Evolutionary conservation across 2,888 invertebrate genomes (phyloP).

Genomic region (Trilocha varians): DNA sequence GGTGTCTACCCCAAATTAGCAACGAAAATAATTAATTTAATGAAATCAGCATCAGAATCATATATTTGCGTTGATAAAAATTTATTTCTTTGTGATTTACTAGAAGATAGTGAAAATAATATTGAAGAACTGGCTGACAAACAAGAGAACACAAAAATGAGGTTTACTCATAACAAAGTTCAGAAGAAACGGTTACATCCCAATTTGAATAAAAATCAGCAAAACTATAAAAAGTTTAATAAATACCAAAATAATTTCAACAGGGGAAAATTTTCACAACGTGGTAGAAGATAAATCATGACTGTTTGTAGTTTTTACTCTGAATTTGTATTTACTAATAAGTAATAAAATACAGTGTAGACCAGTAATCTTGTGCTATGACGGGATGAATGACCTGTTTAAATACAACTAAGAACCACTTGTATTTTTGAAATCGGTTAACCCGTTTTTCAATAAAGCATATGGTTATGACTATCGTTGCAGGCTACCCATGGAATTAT

Average conservation of each 20-base stretch:
- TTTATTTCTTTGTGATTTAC: conserved; percentile 20
- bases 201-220: not conserved
- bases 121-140: not conserved
- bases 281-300: not conserved
- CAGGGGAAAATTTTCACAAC: not conserved
- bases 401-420: too few relatives aligned
- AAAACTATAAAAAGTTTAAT: too few relatives aligned
- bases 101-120: not conserved
- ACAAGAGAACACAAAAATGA: not conserved
- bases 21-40: conserved; percentile 15
- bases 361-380: too few relatives aligned
- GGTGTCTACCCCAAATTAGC: conserved; percentile 26
- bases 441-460: too few relatives aligned
- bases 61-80: conserved; percentile 18
- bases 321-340: too few relatives aligned
- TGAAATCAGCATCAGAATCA: conserved; percentile 22
- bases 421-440: too few relatives aligned
- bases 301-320: not conserved
- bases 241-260: not conserved
- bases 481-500: too few relatives aligned
- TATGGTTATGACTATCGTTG: too few relatives aligned
- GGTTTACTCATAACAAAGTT: not conserved
- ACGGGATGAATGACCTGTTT: too few relatives aligned
- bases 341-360: too few relatives aligned
- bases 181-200: not conserved